Base-by-base conservation (phyloP, 2,797 vertebrate species). In the Oophaga sylvatica region DNA sequence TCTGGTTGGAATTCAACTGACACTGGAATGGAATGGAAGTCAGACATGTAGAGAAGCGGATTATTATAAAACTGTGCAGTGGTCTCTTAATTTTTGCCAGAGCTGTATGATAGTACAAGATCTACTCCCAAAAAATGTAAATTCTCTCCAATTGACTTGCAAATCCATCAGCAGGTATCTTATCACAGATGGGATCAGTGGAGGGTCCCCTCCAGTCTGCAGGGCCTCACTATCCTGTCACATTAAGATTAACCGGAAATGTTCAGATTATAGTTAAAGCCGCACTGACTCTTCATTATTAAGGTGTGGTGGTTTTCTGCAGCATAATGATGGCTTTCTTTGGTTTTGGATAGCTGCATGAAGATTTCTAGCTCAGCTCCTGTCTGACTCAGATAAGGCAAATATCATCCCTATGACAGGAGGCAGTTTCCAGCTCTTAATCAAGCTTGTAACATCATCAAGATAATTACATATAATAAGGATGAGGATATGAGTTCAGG, bases 301-400 rank as follows among this genome's bases (percentile, higher is more conserved):
- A 53, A 73, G 85, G 85, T n/a, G 85, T 15, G 85, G 65, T 5
- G 67, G 77, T 65, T 62, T 29, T 29, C 68, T 71, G 15, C 70
- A 45, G 35, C 19, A 10, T 75, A 78, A 15, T 17, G 20, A 57
- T n/a, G 41, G 45, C 75, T 65, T 48, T 41, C 45, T 9, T 7
- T 45, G 35, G 26, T 10, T 10, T 16, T 16, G 8, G 17, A 59
- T 59, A 15, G 9, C 81, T 31, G 76, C 17, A 62, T 15, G 7
- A 71, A 15, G 16, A 71, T 9, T 17, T 41, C 68, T 6, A 19
- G 16, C 26, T 26, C 26, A 9, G 13, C 76, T 59, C 12, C 78
- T 22, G 57, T 45, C 17, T 80, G 79, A 63, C 60, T 63, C 79
- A 80, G 5, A 7, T 56, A 48, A 5, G 20, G 26, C 29, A 62